Conservation (phyloP, 2,797 vertebrate species). For the Hirundo rustica region DNA sequence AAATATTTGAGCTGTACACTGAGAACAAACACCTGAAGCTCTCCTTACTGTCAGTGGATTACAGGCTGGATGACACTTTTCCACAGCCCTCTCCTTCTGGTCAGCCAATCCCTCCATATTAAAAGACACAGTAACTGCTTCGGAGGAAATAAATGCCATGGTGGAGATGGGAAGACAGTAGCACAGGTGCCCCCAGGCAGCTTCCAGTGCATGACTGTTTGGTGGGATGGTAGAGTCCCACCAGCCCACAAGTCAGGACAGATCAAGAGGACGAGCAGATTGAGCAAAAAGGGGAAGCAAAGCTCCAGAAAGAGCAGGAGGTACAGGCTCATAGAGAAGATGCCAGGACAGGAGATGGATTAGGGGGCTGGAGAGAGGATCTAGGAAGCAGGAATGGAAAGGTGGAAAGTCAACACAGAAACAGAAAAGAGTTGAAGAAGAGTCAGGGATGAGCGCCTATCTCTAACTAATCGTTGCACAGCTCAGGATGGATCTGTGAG, state of each 20-base stretch:
- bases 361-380: neutral
- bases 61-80: neutral
- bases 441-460: neutral
- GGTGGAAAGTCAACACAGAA: neutral
- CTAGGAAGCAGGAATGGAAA: neutral
- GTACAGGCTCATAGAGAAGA: neutral
- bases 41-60: neutral
- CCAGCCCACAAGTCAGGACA: neutral
- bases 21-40: neutral
- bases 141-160: neutral
- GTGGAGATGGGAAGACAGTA: neutral
- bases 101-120: neutral
- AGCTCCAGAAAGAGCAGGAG: neutral
- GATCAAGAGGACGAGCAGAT: neutral
- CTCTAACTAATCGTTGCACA: neutral
- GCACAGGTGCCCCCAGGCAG: neutral
- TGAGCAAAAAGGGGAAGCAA: neutral
- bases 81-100: neutral
- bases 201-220: neutral
- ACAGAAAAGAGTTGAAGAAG: neutral
- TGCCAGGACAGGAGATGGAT: neutral
- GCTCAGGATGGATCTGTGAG: neutral
- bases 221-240: neutral
- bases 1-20: neutral
- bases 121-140: neutral